phyloP scores from a whole-genome alignment of 2,797 vertebrate genomes.

The Ctenosaura bakeri region DNA sequence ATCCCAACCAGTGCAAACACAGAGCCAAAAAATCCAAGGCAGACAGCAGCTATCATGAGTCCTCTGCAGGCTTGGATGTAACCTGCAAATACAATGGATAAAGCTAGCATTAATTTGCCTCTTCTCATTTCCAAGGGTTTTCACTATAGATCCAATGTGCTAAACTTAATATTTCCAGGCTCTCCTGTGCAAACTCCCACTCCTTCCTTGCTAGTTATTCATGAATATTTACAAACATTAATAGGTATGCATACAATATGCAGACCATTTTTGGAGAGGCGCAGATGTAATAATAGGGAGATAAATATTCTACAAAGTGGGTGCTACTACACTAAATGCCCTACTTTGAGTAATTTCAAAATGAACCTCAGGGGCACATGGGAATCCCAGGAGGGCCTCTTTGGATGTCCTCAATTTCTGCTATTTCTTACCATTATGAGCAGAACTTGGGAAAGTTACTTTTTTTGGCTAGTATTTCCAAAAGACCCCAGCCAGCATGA shows the following conservation, averaged over 20 bases:
- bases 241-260: background rate
- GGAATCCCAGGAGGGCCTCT: background rate
- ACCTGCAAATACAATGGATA: constrained; percentile 82
- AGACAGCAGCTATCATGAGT: constrained; percentile 93
- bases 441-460: too few relatives aligned
- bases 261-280: too few relatives aligned
- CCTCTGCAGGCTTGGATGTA: constrained; percentile 96
- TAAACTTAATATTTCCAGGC: too few relatives aligned
- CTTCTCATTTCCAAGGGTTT: background rate
- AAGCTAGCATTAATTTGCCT: constrained; percentile 34
- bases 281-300: background rate
- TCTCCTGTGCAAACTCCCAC: background rate
- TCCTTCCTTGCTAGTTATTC: background rate
- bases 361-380: background rate
- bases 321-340: background rate
- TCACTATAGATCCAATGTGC: fast-evolving
- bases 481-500: background rate
- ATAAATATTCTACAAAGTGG: too few relatives aligned
- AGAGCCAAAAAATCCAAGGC: constrained; percentile 92
- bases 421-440: too few relatives aligned
- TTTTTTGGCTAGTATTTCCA: too few relatives aligned
- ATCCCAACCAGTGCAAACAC: constrained; percentile 91
- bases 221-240: background rate
- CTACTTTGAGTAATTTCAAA: background rate
- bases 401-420: background rate